phyloP scores from a whole-genome alignment of 2,113 vertebrate species.

The Accipiter virgatus region DNA sequence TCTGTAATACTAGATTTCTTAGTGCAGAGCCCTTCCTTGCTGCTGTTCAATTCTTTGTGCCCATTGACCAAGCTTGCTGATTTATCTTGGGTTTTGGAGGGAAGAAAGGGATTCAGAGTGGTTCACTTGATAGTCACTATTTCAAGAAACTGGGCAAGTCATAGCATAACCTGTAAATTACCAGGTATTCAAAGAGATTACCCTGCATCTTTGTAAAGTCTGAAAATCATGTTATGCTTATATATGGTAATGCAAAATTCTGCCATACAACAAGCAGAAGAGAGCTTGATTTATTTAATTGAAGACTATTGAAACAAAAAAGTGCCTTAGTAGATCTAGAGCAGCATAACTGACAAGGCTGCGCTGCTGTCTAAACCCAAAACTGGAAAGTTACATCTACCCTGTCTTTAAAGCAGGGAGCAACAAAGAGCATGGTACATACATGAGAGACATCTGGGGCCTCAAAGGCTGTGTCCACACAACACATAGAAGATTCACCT shows the following conservation, averaged over 20 bases:
- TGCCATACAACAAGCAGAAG: not conserved
- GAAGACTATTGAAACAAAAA: not conserved
- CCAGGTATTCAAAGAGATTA: not conserved
- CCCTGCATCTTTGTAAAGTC: not conserved
- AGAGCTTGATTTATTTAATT: not conserved
- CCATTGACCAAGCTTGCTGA: not conserved
- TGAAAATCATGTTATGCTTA: not conserved
- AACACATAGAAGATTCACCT: not conserved
- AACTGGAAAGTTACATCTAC: not conserved
- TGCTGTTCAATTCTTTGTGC: not conserved
- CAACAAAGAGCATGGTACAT: not conserved
- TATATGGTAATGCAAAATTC: not conserved
- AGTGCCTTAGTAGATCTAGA: not conserved
- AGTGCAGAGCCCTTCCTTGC: fast-evolving
- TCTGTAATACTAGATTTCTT: not conserved
- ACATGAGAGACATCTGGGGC: not conserved
- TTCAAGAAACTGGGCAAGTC: not conserved
- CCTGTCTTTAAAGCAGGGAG: not conserved
- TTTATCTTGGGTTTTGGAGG: not conserved
- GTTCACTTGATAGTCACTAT: not conserved
- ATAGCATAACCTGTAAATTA: not conserved
- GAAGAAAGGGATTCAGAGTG: not conserved
- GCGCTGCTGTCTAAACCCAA: not conserved
- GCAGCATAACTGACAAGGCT: not conserved
- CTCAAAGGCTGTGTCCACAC: not conserved